phyloP scores from a whole-genome alignment of 2,888 invertebrate species.

The Leptogaster cylindrica region DNA sequence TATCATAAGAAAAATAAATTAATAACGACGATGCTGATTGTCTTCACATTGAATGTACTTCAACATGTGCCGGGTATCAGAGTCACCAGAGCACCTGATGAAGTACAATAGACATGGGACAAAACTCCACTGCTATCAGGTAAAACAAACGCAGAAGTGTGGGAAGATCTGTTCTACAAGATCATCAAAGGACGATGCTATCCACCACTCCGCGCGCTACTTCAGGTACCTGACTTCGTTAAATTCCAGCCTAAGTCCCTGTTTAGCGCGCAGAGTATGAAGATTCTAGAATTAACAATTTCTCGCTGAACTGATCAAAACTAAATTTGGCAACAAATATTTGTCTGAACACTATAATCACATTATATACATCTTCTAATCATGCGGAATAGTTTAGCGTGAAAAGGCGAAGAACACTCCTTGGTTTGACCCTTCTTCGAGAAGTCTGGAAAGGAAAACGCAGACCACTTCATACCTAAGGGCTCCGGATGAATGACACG shows the following conservation, averaged over 20 bases:
- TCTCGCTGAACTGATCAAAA: neutral
- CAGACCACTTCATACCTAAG: no score
- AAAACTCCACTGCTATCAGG: conserved; percentile 55
- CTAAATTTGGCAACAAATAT: no score
- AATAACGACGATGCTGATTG: conserved; percentile 55
- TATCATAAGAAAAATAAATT: neutral
- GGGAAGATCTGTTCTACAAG: neutral
- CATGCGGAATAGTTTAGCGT: no score
- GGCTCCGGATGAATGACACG: conserved; percentile 38
- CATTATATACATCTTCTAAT: no score
- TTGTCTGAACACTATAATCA: no score
- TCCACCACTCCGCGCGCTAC: conserved; percentile 89
- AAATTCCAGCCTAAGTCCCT: conserved; percentile 80
- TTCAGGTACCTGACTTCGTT: conserved; percentile 95
- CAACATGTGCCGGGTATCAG: conserved; percentile 95
- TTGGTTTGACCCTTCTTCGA: no score
- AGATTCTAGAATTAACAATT: conserved; percentile 49
- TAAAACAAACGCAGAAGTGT: neutral
- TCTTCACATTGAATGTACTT: conserved; percentile 96
- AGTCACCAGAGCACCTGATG: conserved; percentile 98
- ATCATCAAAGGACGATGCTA: conserved; percentile 48
- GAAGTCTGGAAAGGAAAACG: no score
- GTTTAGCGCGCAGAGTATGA: conserved; percentile 84
- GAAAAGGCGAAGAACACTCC: no score
- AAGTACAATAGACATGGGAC: conserved; percentile 98